These are phyloP conservation scores for Piprites chloris DNA, from an alignment of 2,113 vertebrate genomes.

Conservation along the genomic window DNA sequence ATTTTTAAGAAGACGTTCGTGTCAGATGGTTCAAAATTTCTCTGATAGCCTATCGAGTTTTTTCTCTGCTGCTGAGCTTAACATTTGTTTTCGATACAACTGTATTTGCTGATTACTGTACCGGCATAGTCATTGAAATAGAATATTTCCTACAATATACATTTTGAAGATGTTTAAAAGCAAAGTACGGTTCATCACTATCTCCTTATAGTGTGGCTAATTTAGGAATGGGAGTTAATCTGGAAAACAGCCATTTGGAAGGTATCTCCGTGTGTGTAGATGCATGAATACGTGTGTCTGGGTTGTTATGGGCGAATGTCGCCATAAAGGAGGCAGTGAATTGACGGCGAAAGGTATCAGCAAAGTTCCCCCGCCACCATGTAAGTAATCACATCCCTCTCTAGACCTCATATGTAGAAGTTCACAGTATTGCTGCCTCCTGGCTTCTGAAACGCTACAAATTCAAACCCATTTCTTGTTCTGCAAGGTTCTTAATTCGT, in stretches of 20 bases:
- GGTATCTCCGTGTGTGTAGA: rapidly evolving
- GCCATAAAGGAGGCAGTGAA: rapidly evolving
- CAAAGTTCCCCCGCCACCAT: not conserved
- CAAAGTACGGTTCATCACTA: rapidly evolving
- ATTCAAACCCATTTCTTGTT: not conserved
- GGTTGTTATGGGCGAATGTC: rapidly evolving
- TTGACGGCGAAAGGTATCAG: rapidly evolving
- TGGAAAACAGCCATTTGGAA: rapidly evolving
- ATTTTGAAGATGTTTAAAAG: not conserved
- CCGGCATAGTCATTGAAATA: rapidly evolving
- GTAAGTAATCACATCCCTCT: not conserved
- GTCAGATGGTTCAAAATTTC: not conserved
- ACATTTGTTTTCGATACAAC: rapidly evolving
- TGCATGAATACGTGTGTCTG: not conserved
- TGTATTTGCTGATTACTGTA: rapidly evolving
- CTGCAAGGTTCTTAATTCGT: not conserved
- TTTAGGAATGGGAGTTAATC: rapidly evolving
- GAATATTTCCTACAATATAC: not conserved
- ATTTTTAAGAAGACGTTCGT: rapidly evolving
- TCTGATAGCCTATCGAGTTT: rapidly evolving
- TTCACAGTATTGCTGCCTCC: not conserved
- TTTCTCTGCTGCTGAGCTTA: not conserved
- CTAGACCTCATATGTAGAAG: not conserved
- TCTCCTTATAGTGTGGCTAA: rapidly evolving
- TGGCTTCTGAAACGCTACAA: not conserved